These are phyloP conservation scores for Melikaiella ostensackeni DNA, from an alignment of 2,888 invertebrate genomes.

Conservation along the genomic window DNA sequence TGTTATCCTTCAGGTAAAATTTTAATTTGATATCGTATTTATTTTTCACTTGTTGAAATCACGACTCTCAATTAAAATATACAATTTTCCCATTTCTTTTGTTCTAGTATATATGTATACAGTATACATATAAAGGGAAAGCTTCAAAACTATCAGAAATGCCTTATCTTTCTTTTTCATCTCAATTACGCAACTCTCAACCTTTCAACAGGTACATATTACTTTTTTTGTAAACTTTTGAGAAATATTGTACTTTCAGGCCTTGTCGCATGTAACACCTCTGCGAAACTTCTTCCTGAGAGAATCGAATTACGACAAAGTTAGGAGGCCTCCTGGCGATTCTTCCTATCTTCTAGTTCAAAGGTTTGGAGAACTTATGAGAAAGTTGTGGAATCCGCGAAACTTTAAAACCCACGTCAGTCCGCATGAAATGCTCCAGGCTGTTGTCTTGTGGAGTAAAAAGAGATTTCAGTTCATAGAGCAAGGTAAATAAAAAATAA, in stretches of 20 bases:
- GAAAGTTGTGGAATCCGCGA: conserved; percentile 99
- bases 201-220: no score
- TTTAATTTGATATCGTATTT: not conserved
- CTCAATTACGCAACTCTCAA: no score
- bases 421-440: conserved; percentile 99
- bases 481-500: conserved; percentile 83
- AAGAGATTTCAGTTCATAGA: conserved; percentile 98
- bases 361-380: conserved; percentile 94
- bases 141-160: no score
- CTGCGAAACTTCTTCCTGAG: conserved; percentile 96
- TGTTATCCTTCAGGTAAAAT: conserved; percentile 94
- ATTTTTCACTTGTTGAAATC: conserved; percentile 11
- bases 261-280: conserved; percentile 96
- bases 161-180: no score
- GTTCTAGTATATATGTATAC: no score
- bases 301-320: conserved; percentile 93
- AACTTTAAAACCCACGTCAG: conserved; percentile 99
- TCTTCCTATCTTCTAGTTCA: conserved; percentile 94
- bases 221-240: no score
- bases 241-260: conserved; percentile 79
- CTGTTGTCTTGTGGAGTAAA: conserved; percentile 97
- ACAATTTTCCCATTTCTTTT: no score
- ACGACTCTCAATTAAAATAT: no score
- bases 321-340: conserved; percentile 96
- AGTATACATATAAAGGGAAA: no score